These are phyloP conservation scores for Celastrina argiolus DNA, from an alignment of 2,888 invertebrate species.

Conservation along the genomic window DNA sequence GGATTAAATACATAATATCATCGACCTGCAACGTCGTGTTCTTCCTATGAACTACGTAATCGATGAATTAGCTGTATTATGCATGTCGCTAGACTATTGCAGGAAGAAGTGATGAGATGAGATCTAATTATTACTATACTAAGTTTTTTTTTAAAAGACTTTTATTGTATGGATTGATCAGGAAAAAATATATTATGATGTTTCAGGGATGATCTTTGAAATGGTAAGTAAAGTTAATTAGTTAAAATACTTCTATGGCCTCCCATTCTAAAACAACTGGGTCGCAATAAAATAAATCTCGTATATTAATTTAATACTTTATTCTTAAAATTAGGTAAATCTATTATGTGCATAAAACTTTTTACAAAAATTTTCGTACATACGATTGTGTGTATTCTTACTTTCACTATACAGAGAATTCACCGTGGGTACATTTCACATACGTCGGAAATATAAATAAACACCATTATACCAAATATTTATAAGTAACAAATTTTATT, in stretches of 20 bases:
- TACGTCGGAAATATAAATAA: slow-evolving; percentile 20
- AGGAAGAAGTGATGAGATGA: no score
- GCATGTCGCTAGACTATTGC: no score
- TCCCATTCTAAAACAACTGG: not conserved
- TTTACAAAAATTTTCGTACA: slow-evolving; percentile 48
- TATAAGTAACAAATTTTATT: slow-evolving; percentile 27
- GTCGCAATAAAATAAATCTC: slow-evolving; percentile 24
- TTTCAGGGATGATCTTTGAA: no score
- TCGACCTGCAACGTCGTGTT: no score
- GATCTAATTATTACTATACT: no score
- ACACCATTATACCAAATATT: slow-evolving; percentile 25
- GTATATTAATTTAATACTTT: slow-evolving; percentile 43
- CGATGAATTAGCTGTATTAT: no score
- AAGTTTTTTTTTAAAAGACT: no score
- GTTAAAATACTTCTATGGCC: not conserved
- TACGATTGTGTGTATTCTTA: slow-evolving; percentile 22
- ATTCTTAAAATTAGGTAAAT: slow-evolving; percentile 63
- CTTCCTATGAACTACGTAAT: no score
- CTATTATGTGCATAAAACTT: slow-evolving; percentile 67
- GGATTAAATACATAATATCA: no score
- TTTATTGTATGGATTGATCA: no score
- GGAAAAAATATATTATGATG: no score
- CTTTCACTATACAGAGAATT: slow-evolving; percentile 4
- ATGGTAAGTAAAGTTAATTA: not conserved
- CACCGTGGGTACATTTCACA: slow-evolving; percentile 15